Percentiles rank a stretch among this genome's conserved stretches.
phyloP scores from a whole-genome alignment of 2,797 vertebrate species.

The Toxotes lorentzi region DNA sequence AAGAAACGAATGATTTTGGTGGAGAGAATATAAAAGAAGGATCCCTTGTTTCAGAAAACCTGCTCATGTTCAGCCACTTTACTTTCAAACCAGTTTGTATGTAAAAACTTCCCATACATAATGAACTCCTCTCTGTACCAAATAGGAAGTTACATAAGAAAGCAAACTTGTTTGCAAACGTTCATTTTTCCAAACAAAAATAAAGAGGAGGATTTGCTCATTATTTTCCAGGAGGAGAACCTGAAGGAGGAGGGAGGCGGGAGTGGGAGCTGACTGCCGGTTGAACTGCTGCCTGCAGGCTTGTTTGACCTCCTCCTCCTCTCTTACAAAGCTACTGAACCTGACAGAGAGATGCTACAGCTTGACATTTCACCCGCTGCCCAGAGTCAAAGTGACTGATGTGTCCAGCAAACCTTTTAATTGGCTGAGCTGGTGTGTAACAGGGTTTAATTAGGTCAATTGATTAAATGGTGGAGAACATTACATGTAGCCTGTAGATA shows the following conservation, averaged over 20 bases:
- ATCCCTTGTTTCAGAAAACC: neutral
- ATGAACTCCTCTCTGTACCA: neutral
- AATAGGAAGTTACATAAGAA: neutral
- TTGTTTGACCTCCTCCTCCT: constrained; percentile 61
- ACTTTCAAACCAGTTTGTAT: neutral
- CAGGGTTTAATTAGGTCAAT: constrained; percentile 32
- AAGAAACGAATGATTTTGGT: neutral
- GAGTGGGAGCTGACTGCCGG: constrained; percentile 7
- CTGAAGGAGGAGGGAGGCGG: constrained; percentile 8
- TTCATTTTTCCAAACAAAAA: neutral
- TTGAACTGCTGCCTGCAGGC: constrained; percentile 60
- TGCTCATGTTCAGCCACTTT: neutral
- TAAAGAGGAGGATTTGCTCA: neutral
- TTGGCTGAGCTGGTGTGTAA: constrained; percentile 40
- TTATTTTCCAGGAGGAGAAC: constrained; percentile 8
- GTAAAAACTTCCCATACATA: neutral
- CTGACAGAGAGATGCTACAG: constrained; percentile 47
- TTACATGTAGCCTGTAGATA: too few relatives aligned
- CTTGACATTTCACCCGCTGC: constrained; percentile 35
- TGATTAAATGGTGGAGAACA: neutral
- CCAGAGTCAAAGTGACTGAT: constrained; percentile 38
- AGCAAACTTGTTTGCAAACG: neutral
- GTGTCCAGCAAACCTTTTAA: constrained; percentile 42
- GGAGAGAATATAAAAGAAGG: neutral
- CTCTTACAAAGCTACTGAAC: constrained; percentile 52